Evolutionary conservation across 1,140 invertebrate genomes (phyloP), one percentile per base, ranked within the genome.

Genomic region (Drosophila trapezifrons): DNA sequence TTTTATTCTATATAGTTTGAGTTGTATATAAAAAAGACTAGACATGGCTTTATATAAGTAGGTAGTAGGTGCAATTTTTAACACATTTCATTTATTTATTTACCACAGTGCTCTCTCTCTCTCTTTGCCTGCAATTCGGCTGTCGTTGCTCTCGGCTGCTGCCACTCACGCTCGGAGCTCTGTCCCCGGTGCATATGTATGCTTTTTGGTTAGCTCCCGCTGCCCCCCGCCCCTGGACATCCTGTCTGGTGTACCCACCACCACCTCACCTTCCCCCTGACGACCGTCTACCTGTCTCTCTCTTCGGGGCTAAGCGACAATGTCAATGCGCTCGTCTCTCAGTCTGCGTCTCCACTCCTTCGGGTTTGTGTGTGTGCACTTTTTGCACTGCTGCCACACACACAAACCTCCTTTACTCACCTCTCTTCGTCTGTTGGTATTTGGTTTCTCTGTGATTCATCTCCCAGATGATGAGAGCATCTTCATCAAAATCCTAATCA

Each of bases 381-480:
- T 75, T 75, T 49, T 75, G 58, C 51, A 37, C 51, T 58, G 69
- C 56, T 58, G 67, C 32, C 27, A 57, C 38, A 56, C 56, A 18
- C 38, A 27, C 20, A 35, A 20, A 35, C 17, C 52, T 42, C 18
- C 20, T 32, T 27, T 27, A 22, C 56, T 59, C 43, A 37, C 52
- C 73, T 54, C 64, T 46, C 18, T 3, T 37, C 45, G 22, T n/a
- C 35, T 60, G 51, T 71, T 71, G 78, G 75, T 52, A 64, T 76
- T 85, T 18, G 55, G 56, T 64, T 76, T 49, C 74, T 63, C 57
- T 65, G 72, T 86, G 82, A 85, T 86, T 85, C 81, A 85, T 86
- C 52, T 81, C 38, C 71, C 45, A 64, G 40, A 47, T 65, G 60
- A 47, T 59, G 67, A 82, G 25, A 45, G 54, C 17, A 60, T 32